Percentiles rank a stretch among this genome's conserved stretches.
Evolutionary conservation across 2,888 invertebrate genomes (phyloP).

Genomic region (Phlogophora meticulosa): DNA sequence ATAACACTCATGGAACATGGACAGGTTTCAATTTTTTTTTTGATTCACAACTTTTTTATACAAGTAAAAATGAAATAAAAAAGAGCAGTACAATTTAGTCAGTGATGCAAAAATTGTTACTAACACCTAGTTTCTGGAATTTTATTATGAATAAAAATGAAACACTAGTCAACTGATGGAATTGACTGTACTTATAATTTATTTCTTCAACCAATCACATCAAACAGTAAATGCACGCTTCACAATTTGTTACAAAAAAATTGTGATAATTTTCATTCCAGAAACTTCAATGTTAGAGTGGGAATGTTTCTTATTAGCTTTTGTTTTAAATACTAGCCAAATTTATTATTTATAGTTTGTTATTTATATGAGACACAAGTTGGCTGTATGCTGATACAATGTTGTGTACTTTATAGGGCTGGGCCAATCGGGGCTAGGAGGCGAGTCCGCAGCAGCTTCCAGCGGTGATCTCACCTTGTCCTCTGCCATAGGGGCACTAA

Average conservation of each 20-base stretch:
- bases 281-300: background rate
- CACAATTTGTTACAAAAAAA: too few species aligned
- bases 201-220: too few species aligned
- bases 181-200: too few species aligned
- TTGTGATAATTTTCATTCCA: too few species aligned
- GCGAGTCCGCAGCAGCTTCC: slow-evolving; percentile 90
- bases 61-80: slow-evolving; percentile 5
- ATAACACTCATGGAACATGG: slow-evolving; percentile 54
- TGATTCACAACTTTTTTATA: slow-evolving; percentile 15
- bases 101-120: slow-evolving; percentile 52
- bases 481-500: slow-evolving; percentile 89
- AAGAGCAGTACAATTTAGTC: slow-evolving; percentile 33
- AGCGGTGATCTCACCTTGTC: slow-evolving; percentile 90
- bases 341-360: slow-evolving; percentile 26
- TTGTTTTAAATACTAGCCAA: slow-evolving; percentile 26
- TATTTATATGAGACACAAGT: slow-evolving; percentile 52
- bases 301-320: slow-evolving; percentile 43
- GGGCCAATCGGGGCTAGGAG: slow-evolving; percentile 93
- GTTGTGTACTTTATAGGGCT: slow-evolving; percentile 89
- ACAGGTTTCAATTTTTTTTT: slow-evolving; percentile 20
- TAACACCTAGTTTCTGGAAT: background rate
- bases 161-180: too few species aligned
- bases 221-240: too few species aligned
- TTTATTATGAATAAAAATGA: too few species aligned
- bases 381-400: slow-evolving; percentile 57